phyloP scores from a whole-genome alignment of 2,113 vertebrate species.

The Caloenas nicobarica region DNA sequence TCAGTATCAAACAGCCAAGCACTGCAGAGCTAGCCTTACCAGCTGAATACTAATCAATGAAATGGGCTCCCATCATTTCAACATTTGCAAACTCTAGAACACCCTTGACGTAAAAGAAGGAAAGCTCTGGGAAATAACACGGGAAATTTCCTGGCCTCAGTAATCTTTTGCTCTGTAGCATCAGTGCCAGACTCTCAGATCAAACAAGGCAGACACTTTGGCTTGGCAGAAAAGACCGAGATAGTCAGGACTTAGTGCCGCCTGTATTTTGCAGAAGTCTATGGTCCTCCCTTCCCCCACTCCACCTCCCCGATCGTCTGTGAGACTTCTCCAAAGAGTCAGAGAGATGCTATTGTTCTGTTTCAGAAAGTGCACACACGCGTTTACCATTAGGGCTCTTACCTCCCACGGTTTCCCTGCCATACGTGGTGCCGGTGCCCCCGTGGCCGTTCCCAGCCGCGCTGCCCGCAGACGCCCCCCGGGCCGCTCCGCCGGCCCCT shows the following conservation, averaged over 20 bases:
- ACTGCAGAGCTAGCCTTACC: conserved; percentile 71
- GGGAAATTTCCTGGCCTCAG: neutral
- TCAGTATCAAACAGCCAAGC: conserved; percentile 58
- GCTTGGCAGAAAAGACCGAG: neutral
- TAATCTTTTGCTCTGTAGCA: neutral
- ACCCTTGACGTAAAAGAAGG: neutral
- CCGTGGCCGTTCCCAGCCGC: neutral
- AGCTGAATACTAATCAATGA: conserved; percentile 78
- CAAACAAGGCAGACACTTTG: neutral
- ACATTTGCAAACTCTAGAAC: conserved; percentile 21
- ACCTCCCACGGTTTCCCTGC: neutral
- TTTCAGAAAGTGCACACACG: neutral
- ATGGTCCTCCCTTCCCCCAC: conserved; percentile 22
- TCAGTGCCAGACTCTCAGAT: neutral
- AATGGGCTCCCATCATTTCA: conserved; percentile 10
- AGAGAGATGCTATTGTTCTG: neutral
- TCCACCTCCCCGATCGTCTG: neutral
- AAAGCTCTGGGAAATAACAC: conserved; percentile 16
- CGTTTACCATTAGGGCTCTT: rapidly evolving
- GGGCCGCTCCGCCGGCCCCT: neutral
- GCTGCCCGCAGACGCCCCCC: neutral
- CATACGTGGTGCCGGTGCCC: neutral
- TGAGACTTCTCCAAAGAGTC: conserved; percentile 23
- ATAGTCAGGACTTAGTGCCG: neutral
- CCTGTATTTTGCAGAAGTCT: neutral